phyloP scores from a whole-genome alignment of 2,888 invertebrate genomes.

The Kryphioiulus occultus region DNA sequence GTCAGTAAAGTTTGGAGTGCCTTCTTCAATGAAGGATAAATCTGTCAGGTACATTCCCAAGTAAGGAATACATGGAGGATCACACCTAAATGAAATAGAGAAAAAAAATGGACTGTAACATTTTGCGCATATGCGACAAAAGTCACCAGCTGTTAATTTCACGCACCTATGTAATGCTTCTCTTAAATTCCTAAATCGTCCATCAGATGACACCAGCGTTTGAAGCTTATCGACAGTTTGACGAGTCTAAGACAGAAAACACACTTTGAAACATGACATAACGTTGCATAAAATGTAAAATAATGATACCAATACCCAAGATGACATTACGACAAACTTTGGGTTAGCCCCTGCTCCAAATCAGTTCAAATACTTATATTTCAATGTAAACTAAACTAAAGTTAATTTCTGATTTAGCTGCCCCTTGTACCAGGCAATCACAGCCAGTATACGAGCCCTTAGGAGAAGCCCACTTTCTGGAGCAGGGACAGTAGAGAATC shows the following conservation, averaged over 20 bases:
- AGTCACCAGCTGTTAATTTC: neutral
- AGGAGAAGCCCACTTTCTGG: no score
- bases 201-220: conserved; percentile 85
- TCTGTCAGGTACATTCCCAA: conserved; percentile 90
- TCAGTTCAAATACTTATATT: no score
- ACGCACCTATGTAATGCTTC: conserved; percentile 79
- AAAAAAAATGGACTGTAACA: neutral
- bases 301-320: neutral
- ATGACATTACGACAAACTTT: no score
- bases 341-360: no score
- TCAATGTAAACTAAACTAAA: no score
- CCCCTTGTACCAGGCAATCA: no score
- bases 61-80: conserved; percentile 87
- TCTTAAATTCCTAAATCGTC: conserved; percentile 82
- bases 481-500: no score
- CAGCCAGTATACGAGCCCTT: no score
- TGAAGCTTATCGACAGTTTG: conserved; percentile 88
- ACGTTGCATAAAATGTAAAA: neutral
- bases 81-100: conserved; percentile 67
- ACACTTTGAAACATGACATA: neutral
- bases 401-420: no score
- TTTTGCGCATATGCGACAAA: neutral
- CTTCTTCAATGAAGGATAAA: conserved; percentile 91
- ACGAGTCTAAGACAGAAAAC: conserved; percentile 72
- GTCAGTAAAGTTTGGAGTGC: conserved; percentile 87